These are phyloP conservation scores for Lissocephala sabroskyi DNA, from an alignment of 2,888 invertebrate genomes.

Conservation along the genomic window DNA sequence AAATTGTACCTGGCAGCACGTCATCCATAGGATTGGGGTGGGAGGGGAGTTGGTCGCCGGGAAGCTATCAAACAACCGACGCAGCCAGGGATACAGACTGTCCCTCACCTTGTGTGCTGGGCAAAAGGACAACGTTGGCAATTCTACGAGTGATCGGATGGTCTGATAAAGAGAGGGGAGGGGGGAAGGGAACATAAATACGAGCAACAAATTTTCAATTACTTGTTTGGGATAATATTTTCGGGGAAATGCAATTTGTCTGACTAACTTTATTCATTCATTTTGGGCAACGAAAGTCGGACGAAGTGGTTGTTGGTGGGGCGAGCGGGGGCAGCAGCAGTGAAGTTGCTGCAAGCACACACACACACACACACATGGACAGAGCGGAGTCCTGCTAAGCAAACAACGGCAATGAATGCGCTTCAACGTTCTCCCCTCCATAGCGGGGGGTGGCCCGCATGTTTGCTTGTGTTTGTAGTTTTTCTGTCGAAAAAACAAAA, in stretches of 20 bases:
- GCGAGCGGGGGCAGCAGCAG: too few relatives aligned
- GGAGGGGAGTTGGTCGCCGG: too few relatives aligned
- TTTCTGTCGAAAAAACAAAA: slow-evolving; percentile 23
- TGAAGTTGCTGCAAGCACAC: slow-evolving; percentile 23
- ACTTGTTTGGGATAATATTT: slow-evolving; percentile 65
- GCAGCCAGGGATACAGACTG: too few relatives aligned
- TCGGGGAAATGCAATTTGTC: slow-evolving; percentile 65
- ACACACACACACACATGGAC: slow-evolving; percentile 7
- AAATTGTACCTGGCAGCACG: too few relatives aligned
- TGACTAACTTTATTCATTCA: slow-evolving; percentile 61
- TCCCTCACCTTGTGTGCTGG: neutral
- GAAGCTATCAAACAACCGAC: too few relatives aligned
- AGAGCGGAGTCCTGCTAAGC: slow-evolving; percentile 26
- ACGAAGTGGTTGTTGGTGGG: too few relatives aligned
- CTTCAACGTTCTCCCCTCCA: slow-evolving; percentile 21
- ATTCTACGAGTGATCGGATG: neutral
- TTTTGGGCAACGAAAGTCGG: slow-evolving; percentile 30
- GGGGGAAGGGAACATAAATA: slow-evolving; percentile 37
- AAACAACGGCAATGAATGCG: slow-evolving; percentile 39
- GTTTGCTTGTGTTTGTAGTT: slow-evolving; percentile 46
- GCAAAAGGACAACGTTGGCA: too few relatives aligned
- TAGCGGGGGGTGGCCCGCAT: too few relatives aligned
- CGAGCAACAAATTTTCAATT: slow-evolving; percentile 57
- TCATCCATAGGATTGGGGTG: too few relatives aligned
- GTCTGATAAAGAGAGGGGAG: neutral